phyloP scores from a whole-genome alignment of 1,140 invertebrate species.

The Saccostrea echinata region DNA sequence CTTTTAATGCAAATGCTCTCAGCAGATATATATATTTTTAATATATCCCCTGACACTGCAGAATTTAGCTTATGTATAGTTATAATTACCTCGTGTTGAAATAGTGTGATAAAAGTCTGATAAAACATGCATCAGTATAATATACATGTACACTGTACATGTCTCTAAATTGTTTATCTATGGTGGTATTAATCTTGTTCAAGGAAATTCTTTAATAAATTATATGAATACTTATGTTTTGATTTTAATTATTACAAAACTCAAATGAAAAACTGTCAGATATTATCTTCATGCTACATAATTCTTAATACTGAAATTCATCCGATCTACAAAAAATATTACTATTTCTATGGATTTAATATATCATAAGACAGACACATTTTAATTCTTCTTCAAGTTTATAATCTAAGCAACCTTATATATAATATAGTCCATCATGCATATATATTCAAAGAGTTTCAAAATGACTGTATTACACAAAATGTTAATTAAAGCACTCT shows the following conservation, averaged over 20 bases:
- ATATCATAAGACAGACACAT: no score
- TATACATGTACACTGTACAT: no score
- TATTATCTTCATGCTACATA: neutral
- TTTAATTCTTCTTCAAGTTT: no score
- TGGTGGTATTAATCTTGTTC: neutral
- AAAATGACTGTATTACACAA: neutral
- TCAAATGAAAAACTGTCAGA: no score
- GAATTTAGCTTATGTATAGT: neutral
- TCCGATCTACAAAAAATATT: neutral
- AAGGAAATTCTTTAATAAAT: neutral
- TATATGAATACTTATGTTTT: neutral
- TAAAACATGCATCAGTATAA: neutral
- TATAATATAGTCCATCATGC: no score
- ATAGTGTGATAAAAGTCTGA: no score
- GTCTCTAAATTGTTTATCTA: neutral
- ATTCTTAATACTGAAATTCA: neutral
- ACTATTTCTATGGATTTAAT: neutral
- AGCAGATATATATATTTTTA: no score
- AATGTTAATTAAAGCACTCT: neutral
- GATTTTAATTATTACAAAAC: no score
- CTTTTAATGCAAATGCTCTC: neutral
- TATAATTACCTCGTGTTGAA: neutral
- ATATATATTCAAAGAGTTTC: neutral
- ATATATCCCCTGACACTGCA: no score
- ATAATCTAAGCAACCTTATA: no score